A percentile compares a stretch with the other conserved stretches of the same genome.
phyloP scores from a whole-genome alignment of 2,113 vertebrate genomes.

The Hemicordylus capensis region DNA sequence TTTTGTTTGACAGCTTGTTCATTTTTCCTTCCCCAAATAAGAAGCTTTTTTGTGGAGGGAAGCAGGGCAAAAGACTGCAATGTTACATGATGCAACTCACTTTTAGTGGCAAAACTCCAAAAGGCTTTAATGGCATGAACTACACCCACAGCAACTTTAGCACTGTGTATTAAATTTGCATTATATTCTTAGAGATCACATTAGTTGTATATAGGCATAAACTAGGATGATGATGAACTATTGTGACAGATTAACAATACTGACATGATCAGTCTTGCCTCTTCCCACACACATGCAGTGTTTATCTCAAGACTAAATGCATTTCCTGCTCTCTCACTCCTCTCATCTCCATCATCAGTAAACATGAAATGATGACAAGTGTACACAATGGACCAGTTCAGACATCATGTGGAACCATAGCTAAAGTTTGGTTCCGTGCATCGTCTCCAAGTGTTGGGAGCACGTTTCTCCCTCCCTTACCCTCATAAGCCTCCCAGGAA shows the following conservation, averaged over 20 bases:
- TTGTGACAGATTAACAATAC: background rate
- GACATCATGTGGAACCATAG: too few relatives aligned
- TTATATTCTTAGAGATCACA: background rate
- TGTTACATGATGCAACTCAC: background rate
- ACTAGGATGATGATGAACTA: background rate
- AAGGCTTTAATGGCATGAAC: background rate
- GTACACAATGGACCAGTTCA: too few relatives aligned
- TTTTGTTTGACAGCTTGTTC: background rate
- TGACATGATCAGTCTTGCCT: background rate
- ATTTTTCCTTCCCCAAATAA: background rate
- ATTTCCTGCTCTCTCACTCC: too few relatives aligned
- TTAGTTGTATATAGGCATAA: background rate
- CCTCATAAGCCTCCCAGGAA: too few relatives aligned
- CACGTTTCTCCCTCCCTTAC: too few relatives aligned
- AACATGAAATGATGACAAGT: too few relatives aligned
- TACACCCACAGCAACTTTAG: background rate
- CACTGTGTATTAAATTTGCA: background rate
- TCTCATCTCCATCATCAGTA: too few relatives aligned
- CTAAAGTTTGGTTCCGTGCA: too few relatives aligned
- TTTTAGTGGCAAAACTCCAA: background rate
- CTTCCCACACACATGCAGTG: too few relatives aligned
- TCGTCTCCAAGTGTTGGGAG: too few relatives aligned
- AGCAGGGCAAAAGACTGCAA: background rate
- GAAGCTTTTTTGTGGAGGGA: background rate
- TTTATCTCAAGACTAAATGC: too few relatives aligned